Conservation (phyloP, 2,113 vertebrate species). For the Genyomyrus donnyi region DNA sequence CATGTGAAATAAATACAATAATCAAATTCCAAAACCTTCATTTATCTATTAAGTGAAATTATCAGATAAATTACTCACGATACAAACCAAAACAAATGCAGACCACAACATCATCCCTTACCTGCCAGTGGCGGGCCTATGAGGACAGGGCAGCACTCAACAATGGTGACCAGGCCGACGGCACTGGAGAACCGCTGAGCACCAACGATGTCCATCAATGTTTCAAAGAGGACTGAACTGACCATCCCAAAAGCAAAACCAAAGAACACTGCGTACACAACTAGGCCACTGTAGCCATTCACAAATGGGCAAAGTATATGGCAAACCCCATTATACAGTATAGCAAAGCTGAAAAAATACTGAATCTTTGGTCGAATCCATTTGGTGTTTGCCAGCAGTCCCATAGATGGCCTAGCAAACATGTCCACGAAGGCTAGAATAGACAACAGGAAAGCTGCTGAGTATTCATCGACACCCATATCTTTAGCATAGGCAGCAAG, state of each 20-base stretch:
- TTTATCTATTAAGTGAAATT: neutral
- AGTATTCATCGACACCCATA: constrained; percentile 59
- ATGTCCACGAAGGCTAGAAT: constrained; percentile 64
- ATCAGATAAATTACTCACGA: neutral
- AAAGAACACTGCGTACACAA: constrained; percentile 66
- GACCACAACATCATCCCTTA: neutral
- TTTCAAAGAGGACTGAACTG: constrained; percentile 77
- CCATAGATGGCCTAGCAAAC: constrained; percentile 68
- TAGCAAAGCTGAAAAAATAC: constrained; percentile 59
- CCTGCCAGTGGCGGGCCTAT: constrained; percentile 82
- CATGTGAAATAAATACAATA: neutral
- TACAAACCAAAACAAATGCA: neutral
- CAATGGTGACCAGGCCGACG: constrained; percentile 78
- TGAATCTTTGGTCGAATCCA: constrained; percentile 14
- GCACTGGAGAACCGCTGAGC: constrained; percentile 82
- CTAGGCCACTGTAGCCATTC: constrained; percentile 58
- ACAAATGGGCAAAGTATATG: constrained; percentile 73
- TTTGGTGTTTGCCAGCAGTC: constrained; percentile 41
- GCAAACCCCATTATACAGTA: constrained; percentile 74
- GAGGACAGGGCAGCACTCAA: constrained; percentile 77
- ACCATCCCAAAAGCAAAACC: constrained; percentile 80
- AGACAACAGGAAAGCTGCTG: constrained; percentile 72
- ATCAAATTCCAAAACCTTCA: neutral
- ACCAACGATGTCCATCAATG: constrained; percentile 86
- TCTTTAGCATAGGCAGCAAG: constrained; percentile 77